phyloP scores from a whole-genome alignment of 2,113 vertebrate genomes.

The Mellivora capensis region DNA sequence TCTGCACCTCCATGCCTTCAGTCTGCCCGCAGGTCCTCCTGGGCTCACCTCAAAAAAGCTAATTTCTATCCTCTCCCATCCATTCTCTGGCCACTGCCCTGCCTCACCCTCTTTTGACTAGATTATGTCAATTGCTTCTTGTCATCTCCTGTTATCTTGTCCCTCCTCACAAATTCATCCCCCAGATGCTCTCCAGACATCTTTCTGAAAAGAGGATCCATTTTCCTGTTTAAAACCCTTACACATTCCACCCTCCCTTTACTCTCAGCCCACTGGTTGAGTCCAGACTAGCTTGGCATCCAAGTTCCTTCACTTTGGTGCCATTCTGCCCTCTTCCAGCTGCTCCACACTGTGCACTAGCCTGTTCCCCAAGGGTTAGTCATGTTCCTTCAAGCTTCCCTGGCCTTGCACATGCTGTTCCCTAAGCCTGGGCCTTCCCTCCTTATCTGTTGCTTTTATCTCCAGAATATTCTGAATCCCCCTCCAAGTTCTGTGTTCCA shows the following conservation, averaged over 20 bases:
- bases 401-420: background rate
- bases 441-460: background rate
- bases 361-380: background rate
- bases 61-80: background rate
- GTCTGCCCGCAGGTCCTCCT: background rate
- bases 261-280: background rate
- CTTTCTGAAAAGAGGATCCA: background rate
- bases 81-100: background rate
- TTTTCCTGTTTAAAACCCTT: background rate
- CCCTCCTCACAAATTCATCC: background rate
- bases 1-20: too few species aligned
- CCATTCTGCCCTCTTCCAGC: background rate
- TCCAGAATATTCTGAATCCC: background rate
- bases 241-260: background rate
- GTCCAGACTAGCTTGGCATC: background rate
- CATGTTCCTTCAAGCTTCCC: background rate
- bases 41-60: background rate
- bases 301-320: background rate
- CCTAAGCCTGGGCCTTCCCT: background rate
- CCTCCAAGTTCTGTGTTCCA: background rate
- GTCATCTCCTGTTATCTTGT: background rate
- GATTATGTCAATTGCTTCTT: background rate
- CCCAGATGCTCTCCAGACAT: background rate
- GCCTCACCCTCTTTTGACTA: background rate
- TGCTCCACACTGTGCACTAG: background rate